Evolutionary conservation across 2,797 vertebrate genomes (phyloP).

Genomic region (Poeciliopsis paucimaculata): DNA sequence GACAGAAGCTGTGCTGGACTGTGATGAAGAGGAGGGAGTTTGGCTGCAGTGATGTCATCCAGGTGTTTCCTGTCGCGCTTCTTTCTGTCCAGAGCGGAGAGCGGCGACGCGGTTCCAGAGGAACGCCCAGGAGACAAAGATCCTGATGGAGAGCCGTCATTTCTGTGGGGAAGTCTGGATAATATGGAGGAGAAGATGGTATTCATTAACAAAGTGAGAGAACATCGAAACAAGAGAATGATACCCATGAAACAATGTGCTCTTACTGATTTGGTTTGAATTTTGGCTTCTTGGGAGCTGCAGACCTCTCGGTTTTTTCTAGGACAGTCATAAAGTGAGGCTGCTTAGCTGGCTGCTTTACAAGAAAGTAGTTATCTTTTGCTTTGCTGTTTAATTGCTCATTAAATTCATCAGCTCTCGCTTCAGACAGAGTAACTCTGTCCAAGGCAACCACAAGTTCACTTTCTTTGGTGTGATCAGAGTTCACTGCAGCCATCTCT

Average conservation of each 20-base stretch:
- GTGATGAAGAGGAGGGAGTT: conserved; percentile 86
- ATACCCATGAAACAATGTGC: neutral
- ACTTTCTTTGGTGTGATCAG: conserved; percentile 59
- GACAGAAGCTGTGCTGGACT: conserved; percentile 84
- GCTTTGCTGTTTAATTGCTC: conserved; percentile 35
- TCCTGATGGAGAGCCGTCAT: conserved; percentile 54
- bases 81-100: conserved; percentile 79
- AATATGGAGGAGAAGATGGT: conserved; percentile 15
- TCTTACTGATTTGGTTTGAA: conserved; percentile 91
- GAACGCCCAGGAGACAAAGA: conserved; percentile 72
- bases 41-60: conserved; percentile 91
- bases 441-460: conserved; percentile 80
- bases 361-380: conserved; percentile 59
- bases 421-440: conserved; percentile 77
- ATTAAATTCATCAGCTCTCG: conserved; percentile 37
- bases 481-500: conserved; percentile 47
- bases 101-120: conserved; percentile 59
- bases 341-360: conserved; percentile 68
- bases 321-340: conserved; percentile 86
- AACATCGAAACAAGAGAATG: neutral
- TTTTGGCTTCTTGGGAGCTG: conserved; percentile 70
- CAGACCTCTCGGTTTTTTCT: conserved; percentile 78
- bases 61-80: conserved; percentile 87
- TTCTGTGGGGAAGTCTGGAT: conserved; percentile 78
- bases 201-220: neutral